phyloP scores from a whole-genome alignment of 2,113 vertebrate genomes.

The Rattus norvegicus region GRCr8 NC_086037.1:70116501-70117000 shows the following conservation, averaged over 20 bases:
- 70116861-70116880: conserved; percentile 89
- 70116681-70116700: not conserved
- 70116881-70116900: conserved; percentile 85
- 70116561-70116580: not conserved
- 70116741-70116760: not conserved
- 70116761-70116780: conserved; percentile 63
- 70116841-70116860: conserved; percentile 93
- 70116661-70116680: not conserved
- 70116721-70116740: not conserved
- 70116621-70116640: not conserved
- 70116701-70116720: not conserved
- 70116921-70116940: conserved; percentile 83
- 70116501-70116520: not conserved
- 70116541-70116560: not conserved
- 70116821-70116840: conserved; percentile 78
- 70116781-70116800: conserved; percentile 1
- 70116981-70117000: conserved; percentile 91
- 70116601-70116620: not conserved
- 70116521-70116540: not conserved
- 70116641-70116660: not conserved
- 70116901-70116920: conserved; percentile 87
- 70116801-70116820: not conserved
- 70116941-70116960: conserved; percentile 72
- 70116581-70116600: not conserved
- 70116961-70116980: conserved; percentile 84